These are phyloP conservation scores for Perccottus glenii DNA, from an alignment of 2,113 vertebrate species.

Conservation along the genomic window DNA sequence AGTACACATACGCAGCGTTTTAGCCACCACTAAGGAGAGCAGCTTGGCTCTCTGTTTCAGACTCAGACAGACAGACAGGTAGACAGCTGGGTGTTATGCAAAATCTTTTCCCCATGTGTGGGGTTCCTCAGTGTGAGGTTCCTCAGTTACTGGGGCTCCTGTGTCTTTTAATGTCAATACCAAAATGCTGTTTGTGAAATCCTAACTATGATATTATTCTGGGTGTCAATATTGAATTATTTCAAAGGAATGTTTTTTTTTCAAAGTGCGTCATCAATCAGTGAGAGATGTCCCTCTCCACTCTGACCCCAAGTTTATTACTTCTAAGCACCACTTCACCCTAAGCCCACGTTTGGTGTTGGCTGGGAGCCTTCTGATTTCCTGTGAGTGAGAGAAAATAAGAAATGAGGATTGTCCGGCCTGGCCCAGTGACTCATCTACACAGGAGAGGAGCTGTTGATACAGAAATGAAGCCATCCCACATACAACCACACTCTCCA, in stretches of 20 bases:
- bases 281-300: slow-evolving; percentile 43
- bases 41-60: slow-evolving; percentile 59
- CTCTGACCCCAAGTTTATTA: slow-evolving; percentile 58
- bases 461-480: slow-evolving; percentile 65
- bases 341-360: slow-evolving; percentile 30
- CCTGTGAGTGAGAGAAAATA: slow-evolving; percentile 34
- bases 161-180: not conserved
- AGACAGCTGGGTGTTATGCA: slow-evolving; percentile 64
- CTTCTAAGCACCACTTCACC: slow-evolving; percentile 70
- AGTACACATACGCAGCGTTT: slow-evolving; percentile 46
- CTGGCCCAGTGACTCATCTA: slow-evolving; percentile 67
- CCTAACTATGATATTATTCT: slow-evolving; percentile 28
- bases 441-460: slow-evolving; percentile 56
- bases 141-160: slow-evolving; percentile 33
- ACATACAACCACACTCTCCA: slow-evolving; percentile 31
- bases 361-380: slow-evolving; percentile 38
- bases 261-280: slow-evolving; percentile 16
- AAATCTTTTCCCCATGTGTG: slow-evolving; percentile 65
- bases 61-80: slow-evolving; percentile 66
- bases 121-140: no score
- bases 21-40: slow-evolving; percentile 40
- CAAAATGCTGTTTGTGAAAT: slow-evolving; percentile 15
- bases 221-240: slow-evolving; percentile 26
- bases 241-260: slow-evolving; percentile 4
- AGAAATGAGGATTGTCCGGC: slow-evolving; percentile 65